A percentile compares a stretch with the other conserved stretches of the same genome.
phyloP scores from a whole-genome alignment of 2,888 invertebrate species.

The Coenonympha glycerion region DNA sequence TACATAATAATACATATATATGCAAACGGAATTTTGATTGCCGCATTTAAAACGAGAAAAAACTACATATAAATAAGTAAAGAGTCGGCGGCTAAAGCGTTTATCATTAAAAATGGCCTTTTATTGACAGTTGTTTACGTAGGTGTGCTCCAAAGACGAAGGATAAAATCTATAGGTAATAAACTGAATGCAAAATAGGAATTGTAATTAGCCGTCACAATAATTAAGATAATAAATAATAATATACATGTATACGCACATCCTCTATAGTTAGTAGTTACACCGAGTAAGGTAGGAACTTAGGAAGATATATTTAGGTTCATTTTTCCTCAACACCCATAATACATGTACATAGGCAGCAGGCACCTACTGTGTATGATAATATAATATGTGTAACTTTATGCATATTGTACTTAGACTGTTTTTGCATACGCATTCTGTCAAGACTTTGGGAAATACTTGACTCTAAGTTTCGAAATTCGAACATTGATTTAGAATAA shows the following conservation, averaged over 20 bases:
- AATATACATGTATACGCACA: neutral
- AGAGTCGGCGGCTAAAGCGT: constrained; percentile 14
- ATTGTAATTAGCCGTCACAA: constrained; percentile 19
- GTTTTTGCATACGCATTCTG: too few species aligned
- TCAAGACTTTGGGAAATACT: too few species aligned
- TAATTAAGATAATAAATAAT: constrained; percentile 10
- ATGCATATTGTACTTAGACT: too few species aligned
- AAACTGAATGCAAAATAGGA: constrained; percentile 20
- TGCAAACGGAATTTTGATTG: constrained; percentile 22
- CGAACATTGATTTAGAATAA: too few species aligned
- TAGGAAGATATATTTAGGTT: too few species aligned
- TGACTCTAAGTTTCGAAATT: too few species aligned
- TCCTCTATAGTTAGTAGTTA: constrained; percentile 15
- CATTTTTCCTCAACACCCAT: constrained; percentile 13
- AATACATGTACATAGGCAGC: too few species aligned
- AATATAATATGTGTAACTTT: too few species aligned
- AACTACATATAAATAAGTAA: constrained; percentile 15
- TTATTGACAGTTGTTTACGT: constrained; percentile 23
- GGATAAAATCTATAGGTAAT: constrained; percentile 18
- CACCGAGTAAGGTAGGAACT: neutral
- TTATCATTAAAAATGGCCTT: constrained; percentile 15
- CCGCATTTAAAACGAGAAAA: constrained; percentile 9
- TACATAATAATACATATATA: constrained; percentile 3
- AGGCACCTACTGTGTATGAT: too few species aligned
- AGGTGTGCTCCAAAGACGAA: constrained; percentile 20